These are phyloP conservation scores for Petromus typicus DNA, from an alignment of 2,113 vertebrate species.

Conservation along the genomic window DNA sequence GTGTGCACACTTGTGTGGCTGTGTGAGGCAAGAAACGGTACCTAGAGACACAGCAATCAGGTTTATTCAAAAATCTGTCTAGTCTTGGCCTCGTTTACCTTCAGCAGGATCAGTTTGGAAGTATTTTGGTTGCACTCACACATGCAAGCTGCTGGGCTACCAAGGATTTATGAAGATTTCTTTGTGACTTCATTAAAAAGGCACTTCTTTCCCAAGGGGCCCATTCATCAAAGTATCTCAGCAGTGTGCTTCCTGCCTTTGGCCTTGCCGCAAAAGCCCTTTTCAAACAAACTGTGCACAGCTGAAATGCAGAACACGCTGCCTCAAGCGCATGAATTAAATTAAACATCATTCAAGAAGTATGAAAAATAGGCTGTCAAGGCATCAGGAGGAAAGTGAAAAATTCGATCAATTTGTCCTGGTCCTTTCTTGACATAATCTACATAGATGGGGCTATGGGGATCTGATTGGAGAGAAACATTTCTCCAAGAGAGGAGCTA, in stretches of 20 bases:
- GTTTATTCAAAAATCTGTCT: slow-evolving; percentile 10
- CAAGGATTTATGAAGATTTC: slow-evolving; percentile 63
- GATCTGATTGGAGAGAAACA: not conserved
- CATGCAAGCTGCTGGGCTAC: not conserved
- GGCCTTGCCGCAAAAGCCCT: slow-evolving; percentile 52
- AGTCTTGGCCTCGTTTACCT: not conserved
- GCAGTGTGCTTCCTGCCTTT: slow-evolving; percentile 61
- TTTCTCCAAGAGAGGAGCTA: not conserved
- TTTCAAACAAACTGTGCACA: slow-evolving; percentile 60
- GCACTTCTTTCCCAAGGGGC: slow-evolving; percentile 44
- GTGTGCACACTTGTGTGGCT: not conserved
- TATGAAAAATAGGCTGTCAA: slow-evolving; percentile 57
- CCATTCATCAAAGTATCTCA: slow-evolving; percentile 58
- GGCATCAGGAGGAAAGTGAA: slow-evolving; percentile 31
- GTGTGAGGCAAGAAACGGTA: not conserved
- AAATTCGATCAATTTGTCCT: slow-evolving; percentile 59
- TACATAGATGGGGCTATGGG: not conserved
- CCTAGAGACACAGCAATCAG: not conserved
- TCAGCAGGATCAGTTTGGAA: not conserved
- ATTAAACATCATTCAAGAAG: slow-evolving; percentile 69
- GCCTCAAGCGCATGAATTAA: slow-evolving; percentile 59
- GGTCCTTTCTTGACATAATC: slow-evolving; percentile 55
- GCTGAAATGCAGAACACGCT: not conserved
- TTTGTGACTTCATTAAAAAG: slow-evolving; percentile 74
- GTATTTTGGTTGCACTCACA: slow-evolving; percentile 46